Evolutionary conservation across 2,797 vertebrate species (phyloP).

Genomic region (Halcyon leucocephala): DNA sequence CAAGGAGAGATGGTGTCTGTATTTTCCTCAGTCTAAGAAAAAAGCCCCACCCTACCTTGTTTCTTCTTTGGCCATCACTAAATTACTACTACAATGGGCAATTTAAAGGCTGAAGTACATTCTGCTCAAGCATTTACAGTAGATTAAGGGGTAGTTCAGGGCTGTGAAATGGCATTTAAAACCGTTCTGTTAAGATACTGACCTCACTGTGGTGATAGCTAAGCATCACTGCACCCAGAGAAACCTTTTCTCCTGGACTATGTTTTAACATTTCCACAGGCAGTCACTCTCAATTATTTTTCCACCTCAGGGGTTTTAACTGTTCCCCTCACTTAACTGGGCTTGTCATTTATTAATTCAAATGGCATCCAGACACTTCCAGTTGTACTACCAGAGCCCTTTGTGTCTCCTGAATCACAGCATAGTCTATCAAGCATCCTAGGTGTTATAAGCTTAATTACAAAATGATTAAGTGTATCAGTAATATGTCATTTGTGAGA

Average conservation of each 20-base stretch:
- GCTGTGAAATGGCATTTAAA: background rate
- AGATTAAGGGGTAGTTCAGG: background rate
- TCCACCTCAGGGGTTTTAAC: background rate
- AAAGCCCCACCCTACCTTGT: fast-evolving
- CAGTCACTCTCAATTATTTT: background rate
- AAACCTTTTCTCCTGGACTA: background rate
- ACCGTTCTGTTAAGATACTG: background rate
- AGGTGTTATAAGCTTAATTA: background rate
- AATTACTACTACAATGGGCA: background rate
- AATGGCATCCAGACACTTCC: background rate
- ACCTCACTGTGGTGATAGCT: background rate
- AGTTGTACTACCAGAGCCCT: background rate
- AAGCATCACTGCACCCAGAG: background rate
- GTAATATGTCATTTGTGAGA: background rate
- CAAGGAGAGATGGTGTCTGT: background rate
- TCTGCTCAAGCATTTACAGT: background rate
- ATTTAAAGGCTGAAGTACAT: background rate
- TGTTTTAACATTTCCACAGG: background rate
- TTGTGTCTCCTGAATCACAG: background rate
- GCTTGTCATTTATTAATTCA: background rate
- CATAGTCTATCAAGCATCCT: too few species aligned
- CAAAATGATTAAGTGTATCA: background rate
- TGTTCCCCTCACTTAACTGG: background rate
- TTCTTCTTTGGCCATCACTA: background rate
- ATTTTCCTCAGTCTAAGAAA: background rate